These are phyloP conservation scores for Archilochus colubris DNA, from an alignment of 2,113 vertebrate species.

Conservation along the genomic window DNA sequence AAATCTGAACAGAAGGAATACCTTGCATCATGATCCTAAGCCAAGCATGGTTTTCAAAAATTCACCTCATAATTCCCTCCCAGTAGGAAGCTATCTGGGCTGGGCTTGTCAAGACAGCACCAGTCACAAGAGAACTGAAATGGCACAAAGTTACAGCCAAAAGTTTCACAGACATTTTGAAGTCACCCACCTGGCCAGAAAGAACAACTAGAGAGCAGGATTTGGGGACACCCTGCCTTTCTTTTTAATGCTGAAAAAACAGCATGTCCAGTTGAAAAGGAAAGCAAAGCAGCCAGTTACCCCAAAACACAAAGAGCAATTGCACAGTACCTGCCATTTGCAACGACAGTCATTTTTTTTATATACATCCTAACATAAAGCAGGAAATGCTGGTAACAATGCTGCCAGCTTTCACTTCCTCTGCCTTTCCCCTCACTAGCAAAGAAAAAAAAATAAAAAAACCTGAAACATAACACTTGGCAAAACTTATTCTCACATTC, in stretches of 20 bases:
- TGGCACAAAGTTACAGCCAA: background rate
- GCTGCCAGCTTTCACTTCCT: background rate
- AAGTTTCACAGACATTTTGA: background rate
- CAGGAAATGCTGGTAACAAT: background rate
- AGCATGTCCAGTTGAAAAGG: background rate
- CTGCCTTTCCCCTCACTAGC: background rate
- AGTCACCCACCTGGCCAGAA: background rate
- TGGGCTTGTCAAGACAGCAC: background rate
- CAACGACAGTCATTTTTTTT: background rate
- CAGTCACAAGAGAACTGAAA: background rate
- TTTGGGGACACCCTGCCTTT: background rate
- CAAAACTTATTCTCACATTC: background rate
- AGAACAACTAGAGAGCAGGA: background rate
- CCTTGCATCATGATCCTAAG: background rate
- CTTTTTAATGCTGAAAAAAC: background rate
- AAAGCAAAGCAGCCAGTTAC: background rate
- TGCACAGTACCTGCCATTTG: background rate
- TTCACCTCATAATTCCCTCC: background rate
- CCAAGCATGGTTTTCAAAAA: background rate
- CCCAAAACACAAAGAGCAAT: background rate
- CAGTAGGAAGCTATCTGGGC: background rate
- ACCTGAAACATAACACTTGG: background rate
- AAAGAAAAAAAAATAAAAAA: background rate
- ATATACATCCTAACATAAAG: background rate
- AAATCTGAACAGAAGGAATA: background rate